These are phyloP conservation scores for Epicauta chinensis DNA, from an alignment of 1,140 invertebrate genomes.

Conservation along the genomic window DNA sequence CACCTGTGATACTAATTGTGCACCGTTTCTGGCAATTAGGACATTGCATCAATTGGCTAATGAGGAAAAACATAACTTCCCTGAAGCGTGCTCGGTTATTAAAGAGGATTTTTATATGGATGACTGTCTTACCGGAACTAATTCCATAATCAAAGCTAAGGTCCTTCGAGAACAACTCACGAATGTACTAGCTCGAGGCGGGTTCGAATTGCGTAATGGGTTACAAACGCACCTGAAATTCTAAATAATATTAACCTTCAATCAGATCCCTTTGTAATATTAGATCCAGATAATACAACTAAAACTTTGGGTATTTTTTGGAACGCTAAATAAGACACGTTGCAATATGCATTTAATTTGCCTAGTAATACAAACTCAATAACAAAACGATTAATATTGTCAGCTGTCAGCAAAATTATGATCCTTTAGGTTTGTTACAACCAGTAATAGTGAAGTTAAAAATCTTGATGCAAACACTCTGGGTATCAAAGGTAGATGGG, in stretches of 20 bases:
- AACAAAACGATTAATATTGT: no score
- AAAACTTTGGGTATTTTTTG: no score
- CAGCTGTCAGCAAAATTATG: no score
- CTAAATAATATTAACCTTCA: background rate
- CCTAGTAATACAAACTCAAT: no score
- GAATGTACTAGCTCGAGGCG: constrained; percentile 11
- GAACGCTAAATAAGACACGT: no score
- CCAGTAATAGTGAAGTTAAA: no score
- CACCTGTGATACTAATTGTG: constrained; percentile 41
- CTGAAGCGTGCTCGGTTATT: constrained; percentile 29
- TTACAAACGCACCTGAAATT: constrained; percentile 19
- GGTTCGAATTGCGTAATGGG: constrained; percentile 31
- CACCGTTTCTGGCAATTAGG: constrained; percentile 38
- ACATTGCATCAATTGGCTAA: constrained; percentile 29
- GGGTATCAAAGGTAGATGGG: no score
- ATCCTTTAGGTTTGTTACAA: no score
- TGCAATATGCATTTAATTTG: no score
- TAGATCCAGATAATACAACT: background rate
- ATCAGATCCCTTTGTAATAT: constrained; percentile 17
- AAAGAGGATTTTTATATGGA: constrained; percentile 45
- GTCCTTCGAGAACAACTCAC: constrained; percentile 11
- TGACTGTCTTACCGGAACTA: constrained; percentile 41
- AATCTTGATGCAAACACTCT: no score
- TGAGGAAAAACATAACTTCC: constrained; percentile 10
- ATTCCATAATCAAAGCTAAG: constrained; percentile 20